Evolutionary conservation across 2,113 vertebrate species (phyloP).

Genomic region (Choloepus hoffmanni): DNA sequence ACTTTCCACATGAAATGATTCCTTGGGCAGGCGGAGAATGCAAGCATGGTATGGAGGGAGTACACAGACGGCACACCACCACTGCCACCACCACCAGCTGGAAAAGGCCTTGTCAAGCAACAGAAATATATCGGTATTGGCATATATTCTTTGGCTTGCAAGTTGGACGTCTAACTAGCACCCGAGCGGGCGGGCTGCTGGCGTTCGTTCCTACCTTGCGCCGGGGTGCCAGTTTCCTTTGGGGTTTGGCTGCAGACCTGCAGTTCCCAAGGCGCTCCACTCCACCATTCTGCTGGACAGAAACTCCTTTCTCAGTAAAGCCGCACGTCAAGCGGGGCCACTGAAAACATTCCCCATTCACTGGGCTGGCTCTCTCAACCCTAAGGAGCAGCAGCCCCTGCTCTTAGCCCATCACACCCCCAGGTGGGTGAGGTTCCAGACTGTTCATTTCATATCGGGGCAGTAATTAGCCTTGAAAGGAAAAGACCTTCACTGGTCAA

Average conservation of each 20-base stretch:
- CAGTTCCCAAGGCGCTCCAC: constrained; percentile 85
- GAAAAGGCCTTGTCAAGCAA: constrained; percentile 80
- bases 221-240: constrained; percentile 87
- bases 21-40: constrained; percentile 70
- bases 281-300: constrained; percentile 89
- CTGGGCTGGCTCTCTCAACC: too few species aligned
- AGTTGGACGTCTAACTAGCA: constrained; percentile 75
- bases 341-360: neutral
- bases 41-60: constrained; percentile 67
- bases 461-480: neutral
- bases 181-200: constrained; percentile 79
- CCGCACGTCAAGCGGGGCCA: neutral
- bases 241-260: constrained; percentile 87
- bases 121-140: constrained; percentile 76
- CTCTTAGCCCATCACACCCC: neutral
- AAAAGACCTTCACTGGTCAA: neutral
- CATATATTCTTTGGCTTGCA: constrained; percentile 83
- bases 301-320: constrained; percentile 87
- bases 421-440: neutral
- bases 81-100: constrained; percentile 65
- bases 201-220: constrained; percentile 86
- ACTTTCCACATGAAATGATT: constrained; percentile 67
- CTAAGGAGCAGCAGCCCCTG: neutral
- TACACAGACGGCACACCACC: constrained; percentile 67
- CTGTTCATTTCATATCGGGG: neutral